phyloP scores from a whole-genome alignment of 2,797 vertebrate genomes.

The Uromys caudimaculatus region DNA sequence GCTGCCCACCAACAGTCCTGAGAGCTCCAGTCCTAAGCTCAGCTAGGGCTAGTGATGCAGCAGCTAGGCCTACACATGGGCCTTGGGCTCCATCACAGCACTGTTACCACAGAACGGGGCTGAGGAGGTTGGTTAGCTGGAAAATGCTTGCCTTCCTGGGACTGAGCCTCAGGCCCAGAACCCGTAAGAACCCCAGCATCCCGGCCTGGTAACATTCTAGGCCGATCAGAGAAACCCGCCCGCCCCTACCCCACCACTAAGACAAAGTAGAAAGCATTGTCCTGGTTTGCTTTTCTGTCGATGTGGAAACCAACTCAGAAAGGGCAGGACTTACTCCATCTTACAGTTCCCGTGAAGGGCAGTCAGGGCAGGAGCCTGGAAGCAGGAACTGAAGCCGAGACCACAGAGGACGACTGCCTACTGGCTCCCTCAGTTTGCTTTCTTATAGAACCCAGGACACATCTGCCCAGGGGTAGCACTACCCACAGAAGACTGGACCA shows the following conservation, averaged over 20 bases:
- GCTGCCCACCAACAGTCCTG: neutral
- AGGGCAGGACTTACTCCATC: neutral
- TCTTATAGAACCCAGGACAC: neutral
- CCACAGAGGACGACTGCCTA: neutral
- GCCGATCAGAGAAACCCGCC: neutral
- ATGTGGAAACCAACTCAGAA: no score
- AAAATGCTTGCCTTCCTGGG: neutral
- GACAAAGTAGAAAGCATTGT: neutral
- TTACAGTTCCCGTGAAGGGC: neutral
- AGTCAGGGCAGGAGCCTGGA: neutral
- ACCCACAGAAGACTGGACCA: neutral
- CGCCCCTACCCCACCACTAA: neutral
- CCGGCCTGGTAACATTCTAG: neutral
- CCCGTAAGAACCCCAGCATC: neutral
- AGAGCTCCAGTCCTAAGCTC: neutral
- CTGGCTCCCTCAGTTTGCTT: neutral
- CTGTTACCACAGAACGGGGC: neutral
- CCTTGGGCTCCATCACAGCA: neutral
- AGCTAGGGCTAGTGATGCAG: neutral
- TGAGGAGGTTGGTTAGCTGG: neutral
- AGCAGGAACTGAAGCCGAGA: neutral
- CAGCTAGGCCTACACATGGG: neutral
- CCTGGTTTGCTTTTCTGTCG: neutral
- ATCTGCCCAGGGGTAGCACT: neutral
- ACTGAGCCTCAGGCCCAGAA: neutral